Percentiles rank a stretch among this genome's conserved stretches.
These are phyloP conservation scores for Coreius guichenoti DNA, from an alignment of 2,797 vertebrate species.

Conservation along the genomic window DNA sequence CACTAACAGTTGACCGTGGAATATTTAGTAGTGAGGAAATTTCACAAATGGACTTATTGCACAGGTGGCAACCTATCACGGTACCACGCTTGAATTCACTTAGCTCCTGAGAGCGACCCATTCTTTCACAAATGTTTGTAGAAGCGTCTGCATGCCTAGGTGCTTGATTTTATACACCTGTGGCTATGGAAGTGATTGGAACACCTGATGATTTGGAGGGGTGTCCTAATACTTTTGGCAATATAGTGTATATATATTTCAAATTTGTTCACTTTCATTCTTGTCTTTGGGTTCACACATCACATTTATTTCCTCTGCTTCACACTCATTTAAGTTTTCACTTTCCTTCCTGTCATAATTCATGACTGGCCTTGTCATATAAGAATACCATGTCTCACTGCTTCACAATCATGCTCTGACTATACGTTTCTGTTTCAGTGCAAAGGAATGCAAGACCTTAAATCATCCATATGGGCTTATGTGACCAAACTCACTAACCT, in stretches of 20 bases:
- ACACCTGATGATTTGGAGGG: too few species aligned
- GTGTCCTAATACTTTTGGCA: too few species aligned
- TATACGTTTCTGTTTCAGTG: slow-evolving; percentile 47
- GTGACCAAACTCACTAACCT: slow-evolving; percentile 55
- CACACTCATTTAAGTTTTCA: not conserved
- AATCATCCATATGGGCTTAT: slow-evolving; percentile 40
- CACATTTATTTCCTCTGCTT: not conserved
- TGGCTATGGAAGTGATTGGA: too few species aligned
- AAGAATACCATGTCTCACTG: slow-evolving; percentile 11
- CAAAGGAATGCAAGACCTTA: slow-evolving; percentile 54
- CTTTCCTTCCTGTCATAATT: slow-evolving; percentile 34
- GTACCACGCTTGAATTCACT: too few species aligned
- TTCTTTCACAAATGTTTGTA: too few species aligned
- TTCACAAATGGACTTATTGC: too few species aligned
- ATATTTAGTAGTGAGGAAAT: too few species aligned
- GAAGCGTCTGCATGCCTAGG: too few species aligned
- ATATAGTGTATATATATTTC: not conserved
- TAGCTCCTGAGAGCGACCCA: too few species aligned
- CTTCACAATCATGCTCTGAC: not conserved
- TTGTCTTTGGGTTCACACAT: not conserved
- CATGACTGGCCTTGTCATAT: not conserved
- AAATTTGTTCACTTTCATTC: not conserved
- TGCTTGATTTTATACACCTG: too few species aligned
- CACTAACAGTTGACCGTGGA: too few species aligned
- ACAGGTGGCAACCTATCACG: too few species aligned